These are phyloP conservation scores for Menidia beryllina DNA, from an alignment of 2,113 vertebrate genomes.

Conservation along the genomic window DNA sequence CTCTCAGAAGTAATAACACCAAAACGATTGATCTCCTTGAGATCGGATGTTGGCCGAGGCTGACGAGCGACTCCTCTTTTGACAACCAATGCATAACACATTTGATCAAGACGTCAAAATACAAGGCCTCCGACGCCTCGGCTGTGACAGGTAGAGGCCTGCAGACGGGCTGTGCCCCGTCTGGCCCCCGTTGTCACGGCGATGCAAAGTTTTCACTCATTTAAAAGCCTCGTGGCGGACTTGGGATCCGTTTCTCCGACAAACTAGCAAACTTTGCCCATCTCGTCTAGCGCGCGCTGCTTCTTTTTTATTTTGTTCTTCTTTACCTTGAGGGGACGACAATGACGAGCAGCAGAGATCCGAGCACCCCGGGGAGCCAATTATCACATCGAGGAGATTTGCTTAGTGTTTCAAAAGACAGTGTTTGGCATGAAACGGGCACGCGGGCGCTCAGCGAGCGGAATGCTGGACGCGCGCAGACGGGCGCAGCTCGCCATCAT, in stretches of 20 bases:
- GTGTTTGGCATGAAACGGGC: slow-evolving; percentile 60
- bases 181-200: slow-evolving; percentile 39
- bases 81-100: slow-evolving; percentile 20
- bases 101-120: slow-evolving; percentile 28
- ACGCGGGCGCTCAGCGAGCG: background rate
- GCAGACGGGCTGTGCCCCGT: slow-evolving; percentile 50
- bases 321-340: slow-evolving; percentile 61
- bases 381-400: slow-evolving; percentile 80
- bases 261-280: slow-evolving; percentile 64
- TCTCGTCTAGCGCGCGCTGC: slow-evolving; percentile 54
- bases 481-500: slow-evolving; percentile 37
- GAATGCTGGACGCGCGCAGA: background rate
- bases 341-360: slow-evolving; percentile 73
- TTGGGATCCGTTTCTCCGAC: slow-evolving; percentile 55
- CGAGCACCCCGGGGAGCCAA: slow-evolving; percentile 76
- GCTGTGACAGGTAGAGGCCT: slow-evolving; percentile 30
- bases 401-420: slow-evolving; percentile 76
- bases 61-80: slow-evolving; percentile 8
- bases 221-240: slow-evolving; percentile 60
- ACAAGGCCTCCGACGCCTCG: slow-evolving; percentile 3
- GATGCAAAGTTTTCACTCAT: slow-evolving; percentile 47
- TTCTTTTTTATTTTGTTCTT: slow-evolving; percentile 15
- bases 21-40: slow-evolving; percentile 14
- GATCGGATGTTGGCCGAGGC: slow-evolving; percentile 7
- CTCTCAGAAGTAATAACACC: slow-evolving; percentile 18